Base-by-base conservation (phyloP, 2,113 vertebrate genomes). In the Saccopteryx bilineata region DNA sequence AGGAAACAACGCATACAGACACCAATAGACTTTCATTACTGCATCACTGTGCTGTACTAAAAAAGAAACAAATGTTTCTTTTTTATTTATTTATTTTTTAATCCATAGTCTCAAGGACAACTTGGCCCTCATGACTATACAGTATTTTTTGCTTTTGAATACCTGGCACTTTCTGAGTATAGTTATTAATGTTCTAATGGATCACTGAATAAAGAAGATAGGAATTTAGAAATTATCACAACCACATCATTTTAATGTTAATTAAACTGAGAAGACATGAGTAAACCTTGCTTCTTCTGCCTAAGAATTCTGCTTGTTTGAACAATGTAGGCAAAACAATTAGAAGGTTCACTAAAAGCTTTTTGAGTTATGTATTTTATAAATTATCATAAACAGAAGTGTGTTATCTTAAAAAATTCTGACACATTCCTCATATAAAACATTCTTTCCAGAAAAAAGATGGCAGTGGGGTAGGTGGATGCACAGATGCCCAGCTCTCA, bases 41-140 rank as follows among this genome's bases (percentile, higher is more conserved):
- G 81, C 63, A 58, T 75, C 68, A 78, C 65, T 75, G 21, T n/a
- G 21, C 56, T 92, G 5, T 90, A 80, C 52, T 88, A 87, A 80
- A 95, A 76, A 97, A 94, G 28, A 84, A 97, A 95, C 63, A 96
- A 95, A 95, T 60, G 60, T 69, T 68, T 65, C 0, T 5, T 68
- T 96, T 96, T 79, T 26, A 21, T 79, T 97, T 96, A 93, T 68
- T 92, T 94, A 95, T 5, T 2, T 4, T 5, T 2, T 4, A 93
- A 60, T 83, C 80, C 63, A 81, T 90, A 56, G 26, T 28, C 68
- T 90, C 92, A 95, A 97, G 94, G 72, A 84, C 31, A 96, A 90
- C 78, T 96, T 94, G 75, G 78, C 19, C 74, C 21, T 85, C 28
- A 26, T 90, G 85, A 63, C 28, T 84, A 48, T 92, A 97, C 39